Evolutionary conservation across 2,113 vertebrate species (phyloP).

Genomic region (Indicator indicator): DNA sequence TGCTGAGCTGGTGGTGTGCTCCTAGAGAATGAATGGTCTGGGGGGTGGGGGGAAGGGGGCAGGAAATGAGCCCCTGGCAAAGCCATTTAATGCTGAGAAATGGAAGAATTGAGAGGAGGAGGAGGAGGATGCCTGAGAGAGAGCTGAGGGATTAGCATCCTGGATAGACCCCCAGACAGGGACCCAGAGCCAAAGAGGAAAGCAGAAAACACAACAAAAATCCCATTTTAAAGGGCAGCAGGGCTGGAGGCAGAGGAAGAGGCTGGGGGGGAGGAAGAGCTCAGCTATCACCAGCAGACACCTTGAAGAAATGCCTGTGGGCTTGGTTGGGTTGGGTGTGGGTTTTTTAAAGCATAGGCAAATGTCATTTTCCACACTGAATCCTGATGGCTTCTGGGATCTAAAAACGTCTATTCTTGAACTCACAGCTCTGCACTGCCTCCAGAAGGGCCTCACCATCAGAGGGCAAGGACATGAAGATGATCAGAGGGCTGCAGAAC

Average conservation of each 20-base stretch:
- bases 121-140: constrained; percentile 12
- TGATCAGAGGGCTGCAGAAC: too few relatives aligned
- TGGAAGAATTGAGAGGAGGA: constrained; percentile 52
- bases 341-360: not conserved
- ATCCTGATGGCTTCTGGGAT: not conserved
- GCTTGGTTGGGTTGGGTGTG: not conserved
- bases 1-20: not conserved
- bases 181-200: not conserved
- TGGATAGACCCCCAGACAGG: not conserved
- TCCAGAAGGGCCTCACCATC: not conserved
- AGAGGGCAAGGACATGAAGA: not conserved
- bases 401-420: not conserved
- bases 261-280: not conserved
- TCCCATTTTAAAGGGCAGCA: not conserved
- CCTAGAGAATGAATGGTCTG: constrained; percentile 2
- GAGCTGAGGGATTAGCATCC: constrained; percentile 24
- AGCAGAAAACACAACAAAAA: constrained; percentile 44
- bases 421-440: not conserved
- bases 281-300: constrained; percentile 15
- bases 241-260: constrained; percentile 14
- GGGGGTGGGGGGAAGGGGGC: not conserved
- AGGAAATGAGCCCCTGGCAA: constrained; percentile 26
- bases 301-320: not conserved
- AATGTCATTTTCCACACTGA: not conserved
- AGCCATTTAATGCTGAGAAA: constrained; percentile 16